A percentile compares a stretch with the other conserved stretches of the same genome.
Conservation (phyloP, 2,888 invertebrate species). For the Drosophila prolongata region DNA sequence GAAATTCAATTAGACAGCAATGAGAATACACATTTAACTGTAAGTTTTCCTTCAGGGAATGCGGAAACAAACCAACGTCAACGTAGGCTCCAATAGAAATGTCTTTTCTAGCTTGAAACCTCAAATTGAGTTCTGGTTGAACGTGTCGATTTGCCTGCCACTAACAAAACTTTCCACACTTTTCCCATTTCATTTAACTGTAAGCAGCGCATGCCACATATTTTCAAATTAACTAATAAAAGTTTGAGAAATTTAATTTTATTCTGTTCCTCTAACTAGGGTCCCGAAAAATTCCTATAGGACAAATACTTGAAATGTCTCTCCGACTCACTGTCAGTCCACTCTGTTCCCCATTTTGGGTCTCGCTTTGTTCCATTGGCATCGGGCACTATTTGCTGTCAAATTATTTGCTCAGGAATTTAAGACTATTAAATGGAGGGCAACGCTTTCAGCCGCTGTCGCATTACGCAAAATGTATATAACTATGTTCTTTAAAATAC, state of each 20-base stretch:
- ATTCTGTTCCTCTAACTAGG: too few relatives aligned
- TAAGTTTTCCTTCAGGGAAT: constrained; percentile 11
- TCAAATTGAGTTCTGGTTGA: constrained; percentile 4
- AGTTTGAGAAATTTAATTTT: constrained; percentile 21
- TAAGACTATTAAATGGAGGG: constrained; percentile 65
- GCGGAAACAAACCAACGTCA: constrained; percentile 16
- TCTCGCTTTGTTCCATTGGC: constrained; percentile 12
- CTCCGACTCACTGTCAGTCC: background rate
- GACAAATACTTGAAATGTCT: constrained; percentile 30
- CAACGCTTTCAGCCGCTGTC: constrained; percentile 53
- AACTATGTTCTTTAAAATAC: constrained; percentile 28
- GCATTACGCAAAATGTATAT: constrained; percentile 65
- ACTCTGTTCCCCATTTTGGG: constrained; percentile 7
- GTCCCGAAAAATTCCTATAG: background rate
- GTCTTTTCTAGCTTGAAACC: background rate
- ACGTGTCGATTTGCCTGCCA: constrained; percentile 3
- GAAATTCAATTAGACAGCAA: constrained; percentile 65
- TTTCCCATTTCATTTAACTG: background rate
- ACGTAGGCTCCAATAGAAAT: background rate
- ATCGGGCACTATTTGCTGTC: constrained; percentile 56
- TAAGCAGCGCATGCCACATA: background rate
- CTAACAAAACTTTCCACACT: background rate
- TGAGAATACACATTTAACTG: constrained; percentile 34
- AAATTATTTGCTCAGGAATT: constrained; percentile 73
- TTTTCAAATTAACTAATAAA: constrained; percentile 20